phyloP scores from a whole-genome alignment of 2,888 invertebrate species.

The Cosmia pyralina region DNA sequence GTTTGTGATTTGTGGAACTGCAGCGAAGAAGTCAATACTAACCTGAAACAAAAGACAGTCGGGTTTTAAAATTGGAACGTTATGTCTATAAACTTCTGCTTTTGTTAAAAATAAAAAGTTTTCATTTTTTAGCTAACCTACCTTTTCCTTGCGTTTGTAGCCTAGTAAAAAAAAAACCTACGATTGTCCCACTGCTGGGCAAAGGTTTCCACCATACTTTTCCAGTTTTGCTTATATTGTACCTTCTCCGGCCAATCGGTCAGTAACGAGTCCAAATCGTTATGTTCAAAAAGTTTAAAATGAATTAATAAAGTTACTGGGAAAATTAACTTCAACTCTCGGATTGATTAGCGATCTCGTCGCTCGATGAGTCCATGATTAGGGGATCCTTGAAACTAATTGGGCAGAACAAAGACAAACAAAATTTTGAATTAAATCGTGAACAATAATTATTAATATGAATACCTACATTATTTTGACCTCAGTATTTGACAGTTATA shows the following conservation, averaged over 20 bases:
- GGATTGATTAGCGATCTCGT: background rate
- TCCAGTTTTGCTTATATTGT: too few species aligned
- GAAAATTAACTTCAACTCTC: background rate
- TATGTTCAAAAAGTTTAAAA: background rate
- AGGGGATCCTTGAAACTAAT: background rate
- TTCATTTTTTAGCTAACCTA: too few species aligned
- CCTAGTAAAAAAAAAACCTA: too few species aligned
- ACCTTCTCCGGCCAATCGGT: too few species aligned
- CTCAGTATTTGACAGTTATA: background rate
- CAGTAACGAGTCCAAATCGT: too few species aligned
- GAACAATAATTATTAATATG: background rate
- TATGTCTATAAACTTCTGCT: background rate
- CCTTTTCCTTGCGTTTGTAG: too few species aligned
- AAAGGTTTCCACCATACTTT: too few species aligned
- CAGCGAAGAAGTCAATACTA: conserved; percentile 30
- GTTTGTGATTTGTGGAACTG: background rate
- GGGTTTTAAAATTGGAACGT: conserved; percentile 22
- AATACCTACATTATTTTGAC: too few species aligned
- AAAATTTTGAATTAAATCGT: background rate
- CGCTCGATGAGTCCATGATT: background rate
- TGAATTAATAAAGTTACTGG: background rate
- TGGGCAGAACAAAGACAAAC: background rate
- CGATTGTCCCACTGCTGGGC: too few species aligned
- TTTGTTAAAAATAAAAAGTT: conserved; percentile 9
- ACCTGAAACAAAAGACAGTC: conserved; percentile 57